Conservation (phyloP, 2,888 invertebrate genomes). For the Nomada lathburiana region DNA sequence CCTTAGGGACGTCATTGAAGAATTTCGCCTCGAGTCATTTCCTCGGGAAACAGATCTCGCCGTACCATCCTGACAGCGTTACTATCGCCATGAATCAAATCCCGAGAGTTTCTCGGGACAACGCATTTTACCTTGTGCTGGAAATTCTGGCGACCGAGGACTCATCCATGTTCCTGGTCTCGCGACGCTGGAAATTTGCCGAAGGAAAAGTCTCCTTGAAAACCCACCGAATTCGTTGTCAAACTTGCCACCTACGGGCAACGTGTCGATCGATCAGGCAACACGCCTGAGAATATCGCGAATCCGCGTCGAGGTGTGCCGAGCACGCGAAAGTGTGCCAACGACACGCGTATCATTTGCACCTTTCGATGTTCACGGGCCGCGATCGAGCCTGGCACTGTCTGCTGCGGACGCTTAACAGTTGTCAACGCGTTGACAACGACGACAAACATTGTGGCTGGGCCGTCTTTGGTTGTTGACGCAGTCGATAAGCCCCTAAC, state of each 20-base stretch:
- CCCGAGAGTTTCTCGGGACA: not conserved
- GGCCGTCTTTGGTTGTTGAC: slow-evolving; percentile 2
- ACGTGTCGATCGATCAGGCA: slow-evolving; percentile 13
- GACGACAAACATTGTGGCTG: slow-evolving; percentile 19
- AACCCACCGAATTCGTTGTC: slow-evolving; percentile 17
- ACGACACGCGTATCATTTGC: slow-evolving; percentile 30
- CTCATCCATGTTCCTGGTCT: not conserved
- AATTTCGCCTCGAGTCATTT: not conserved
- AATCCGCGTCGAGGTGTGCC: slow-evolving; percentile 6
- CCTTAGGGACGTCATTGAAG: slow-evolving; percentile 3
- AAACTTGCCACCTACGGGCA: not conserved
- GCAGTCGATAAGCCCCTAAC: slow-evolving; percentile 3
- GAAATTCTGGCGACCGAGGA: slow-evolving; percentile 13
- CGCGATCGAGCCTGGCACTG: slow-evolving; percentile 26
- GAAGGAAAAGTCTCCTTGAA: not conserved
- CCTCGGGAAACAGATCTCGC: slow-evolving; percentile 5
- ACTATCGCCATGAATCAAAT: slow-evolving; percentile 15
- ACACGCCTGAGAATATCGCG: not conserved
- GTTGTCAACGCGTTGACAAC: slow-evolving; percentile 21
- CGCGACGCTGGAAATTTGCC: not conserved
- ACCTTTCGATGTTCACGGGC: slow-evolving; percentile 15
- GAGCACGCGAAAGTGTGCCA: slow-evolving; percentile 33
- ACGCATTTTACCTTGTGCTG: slow-evolving; percentile 19
- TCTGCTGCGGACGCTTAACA: slow-evolving; percentile 11
- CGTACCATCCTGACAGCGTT: not conserved